Conservation (phyloP, 2,113 vertebrate genomes). For the Pterocles gutturalis region DNA sequence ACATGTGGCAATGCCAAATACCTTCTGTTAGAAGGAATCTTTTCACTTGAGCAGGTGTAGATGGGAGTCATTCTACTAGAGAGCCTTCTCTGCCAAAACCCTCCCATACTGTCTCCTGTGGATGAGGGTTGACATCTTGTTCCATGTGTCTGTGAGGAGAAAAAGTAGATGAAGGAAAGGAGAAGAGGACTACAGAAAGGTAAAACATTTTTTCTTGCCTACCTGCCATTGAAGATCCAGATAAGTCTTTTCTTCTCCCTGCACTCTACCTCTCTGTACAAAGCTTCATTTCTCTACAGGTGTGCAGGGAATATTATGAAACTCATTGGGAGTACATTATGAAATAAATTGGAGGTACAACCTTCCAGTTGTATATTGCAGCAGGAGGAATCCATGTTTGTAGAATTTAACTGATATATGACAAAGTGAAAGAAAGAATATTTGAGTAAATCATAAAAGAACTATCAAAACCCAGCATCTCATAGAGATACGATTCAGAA, state of each 20-base stretch:
- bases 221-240: not conserved
- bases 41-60: not conserved
- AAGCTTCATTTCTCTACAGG: not conserved
- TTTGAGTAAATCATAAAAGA: not conserved
- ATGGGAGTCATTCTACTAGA: not conserved
- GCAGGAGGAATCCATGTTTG: not conserved
- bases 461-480: not conserved
- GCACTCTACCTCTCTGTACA: not conserved
- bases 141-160: not conserved
- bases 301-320: not conserved
- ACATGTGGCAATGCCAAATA: not conserved
- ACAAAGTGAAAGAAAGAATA: not conserved
- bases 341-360: not conserved
- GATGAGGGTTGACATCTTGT: not conserved
- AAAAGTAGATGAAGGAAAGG: not conserved
- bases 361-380: not conserved
- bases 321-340: not conserved
- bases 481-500: not conserved
- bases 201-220: not conserved
- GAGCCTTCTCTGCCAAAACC: not conserved
- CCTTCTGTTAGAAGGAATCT: not conserved
- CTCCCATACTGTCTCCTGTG: not conserved
- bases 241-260: not conserved
- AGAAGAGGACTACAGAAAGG: not conserved
- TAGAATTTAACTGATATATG: not conserved